Evolutionary conservation across 2,888 invertebrate species (phyloP).

Genomic region (Meiosimyza decipiens): DNA sequence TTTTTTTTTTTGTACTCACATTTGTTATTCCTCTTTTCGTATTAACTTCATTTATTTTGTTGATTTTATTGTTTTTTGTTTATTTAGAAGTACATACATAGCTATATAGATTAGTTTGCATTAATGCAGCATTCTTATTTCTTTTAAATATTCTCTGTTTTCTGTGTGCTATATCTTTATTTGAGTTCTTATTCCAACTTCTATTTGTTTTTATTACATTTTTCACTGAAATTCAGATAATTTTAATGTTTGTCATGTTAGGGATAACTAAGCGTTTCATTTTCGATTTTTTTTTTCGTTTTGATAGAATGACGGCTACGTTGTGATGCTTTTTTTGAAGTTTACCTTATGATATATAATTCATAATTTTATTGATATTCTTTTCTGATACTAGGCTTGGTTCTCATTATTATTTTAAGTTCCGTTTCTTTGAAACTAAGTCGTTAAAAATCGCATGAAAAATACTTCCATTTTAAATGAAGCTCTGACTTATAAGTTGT

Average conservation of each 20-base stretch:
- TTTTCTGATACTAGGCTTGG: too few species aligned
- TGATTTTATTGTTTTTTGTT: not conserved
- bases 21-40: not conserved
- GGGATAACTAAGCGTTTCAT: not conserved
- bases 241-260: not conserved
- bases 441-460: too few species aligned
- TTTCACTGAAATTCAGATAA: not conserved
- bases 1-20: not conserved
- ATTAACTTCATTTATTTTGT: conserved; percentile 3
- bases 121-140: not conserved
- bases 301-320: not conserved
- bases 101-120: not conserved
- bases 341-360: not conserved
- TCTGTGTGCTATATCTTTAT: not conserved
- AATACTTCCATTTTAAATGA: too few species aligned
- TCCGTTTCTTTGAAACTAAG: too few species aligned
- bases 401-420: too few species aligned
- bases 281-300: not conserved
- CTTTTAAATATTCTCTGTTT: not conserved
- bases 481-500: too few species aligned
- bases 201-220: not conserved
- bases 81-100: not conserved
- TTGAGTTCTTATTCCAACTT: not conserved
- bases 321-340: not conserved
- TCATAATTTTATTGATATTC: not conserved